Base-by-base conservation (phyloP, 2,888 invertebrate species). In the Dioctria linearis region DNA sequence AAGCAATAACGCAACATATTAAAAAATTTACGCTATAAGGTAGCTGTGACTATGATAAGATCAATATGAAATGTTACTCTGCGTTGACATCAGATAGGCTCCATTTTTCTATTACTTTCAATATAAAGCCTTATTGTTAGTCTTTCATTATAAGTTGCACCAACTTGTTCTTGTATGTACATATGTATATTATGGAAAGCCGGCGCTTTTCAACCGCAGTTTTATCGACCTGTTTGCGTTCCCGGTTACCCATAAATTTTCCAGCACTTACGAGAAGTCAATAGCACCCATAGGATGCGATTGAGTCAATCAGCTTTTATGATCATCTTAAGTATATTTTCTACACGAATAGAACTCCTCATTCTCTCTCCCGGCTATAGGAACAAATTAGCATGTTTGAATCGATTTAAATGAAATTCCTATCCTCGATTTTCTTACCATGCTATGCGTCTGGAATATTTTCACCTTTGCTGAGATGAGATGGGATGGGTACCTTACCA, bases 381-480 rank as follows among this genome's bases (percentile, higher is more conserved):
- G 39, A 25, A n/a, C 46, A 76, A 76, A 76, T 76, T 76, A 76
- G 76, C 61, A 76, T 76, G 49, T 46, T 76, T 49, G 37, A 76
- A 76, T 76, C 63, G 63, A 76, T 76, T 76, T 63, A 49, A 63
- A 76, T 63, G 76, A 37, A 76, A 76, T 76, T 63, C 63, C 49
- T 49, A 76, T 76, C 76, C 25, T 61, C 49, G 63, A 61, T 39
- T n/a, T 43, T 6, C 49, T 4, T 4, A 49, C 37, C 40, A 4
- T 69, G 69, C 3, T 51, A 39, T 69, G 51, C 37, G 9, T 39
- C 11, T 69, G 49, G 69, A 46, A 25, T 46, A 46, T 6, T n/a
- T 49, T 37, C 51, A 37, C 11, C 49, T 39, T 49, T 11, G 37
- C 25, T 25, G 25, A 25, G 51, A 39, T 51, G 25, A 6, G 49